Evolutionary conservation across 2,797 vertebrate species (phyloP).

Genomic region (Parauchenoglanis punctatus): DNA sequence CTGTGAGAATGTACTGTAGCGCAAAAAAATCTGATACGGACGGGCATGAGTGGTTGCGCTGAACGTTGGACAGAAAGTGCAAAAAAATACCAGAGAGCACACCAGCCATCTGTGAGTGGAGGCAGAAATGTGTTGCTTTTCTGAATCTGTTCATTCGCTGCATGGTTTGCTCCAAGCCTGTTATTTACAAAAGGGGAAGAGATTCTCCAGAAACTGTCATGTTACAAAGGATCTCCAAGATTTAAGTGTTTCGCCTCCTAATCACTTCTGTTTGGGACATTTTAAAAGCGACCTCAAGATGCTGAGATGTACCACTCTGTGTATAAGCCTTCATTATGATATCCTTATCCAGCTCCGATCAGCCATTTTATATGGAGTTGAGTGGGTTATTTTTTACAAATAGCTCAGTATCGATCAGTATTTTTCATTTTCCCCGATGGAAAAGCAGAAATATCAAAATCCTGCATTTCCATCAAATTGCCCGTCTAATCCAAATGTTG

Average conservation of each 20-base stretch:
- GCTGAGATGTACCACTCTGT: slow-evolving; percentile 59
- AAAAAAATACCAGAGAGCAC: not conserved
- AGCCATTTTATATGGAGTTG: slow-evolving; percentile 38
- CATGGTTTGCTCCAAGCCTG: slow-evolving; percentile 7
- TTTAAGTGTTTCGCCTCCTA: slow-evolving; percentile 8
- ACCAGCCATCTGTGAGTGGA: slow-evolving; percentile 51
- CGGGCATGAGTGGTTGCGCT: slow-evolving; percentile 38
- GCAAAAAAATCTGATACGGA: slow-evolving; percentile 43
- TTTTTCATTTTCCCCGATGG: slow-evolving; percentile 62
- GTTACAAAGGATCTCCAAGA: slow-evolving; percentile 37
- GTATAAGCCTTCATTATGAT: slow-evolving; percentile 59
- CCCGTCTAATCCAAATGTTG: slow-evolving; percentile 54
- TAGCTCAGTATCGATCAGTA: slow-evolving; percentile 67
- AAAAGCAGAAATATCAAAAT: slow-evolving; percentile 55
- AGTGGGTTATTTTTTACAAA: slow-evolving; percentile 62
- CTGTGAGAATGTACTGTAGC: slow-evolving; percentile 35
- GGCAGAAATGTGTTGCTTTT: slow-evolving; percentile 48
- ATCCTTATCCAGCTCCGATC: slow-evolving; percentile 14
- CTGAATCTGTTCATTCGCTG: slow-evolving; percentile 33
- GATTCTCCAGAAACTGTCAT: slow-evolving; percentile 42
- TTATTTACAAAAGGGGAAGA: slow-evolving; percentile 22
- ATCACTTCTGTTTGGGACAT: slow-evolving; percentile 10
- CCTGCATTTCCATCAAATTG: slow-evolving; percentile 56
- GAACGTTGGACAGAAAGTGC: slow-evolving; percentile 37
- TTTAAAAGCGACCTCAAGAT: slow-evolving; percentile 58